A percentile compares a stretch with the other conserved stretches of the same genome.
Evolutionary conservation across 2,113 vertebrate species (phyloP).

Genomic region (Pontoporia blainvillei): DNA sequence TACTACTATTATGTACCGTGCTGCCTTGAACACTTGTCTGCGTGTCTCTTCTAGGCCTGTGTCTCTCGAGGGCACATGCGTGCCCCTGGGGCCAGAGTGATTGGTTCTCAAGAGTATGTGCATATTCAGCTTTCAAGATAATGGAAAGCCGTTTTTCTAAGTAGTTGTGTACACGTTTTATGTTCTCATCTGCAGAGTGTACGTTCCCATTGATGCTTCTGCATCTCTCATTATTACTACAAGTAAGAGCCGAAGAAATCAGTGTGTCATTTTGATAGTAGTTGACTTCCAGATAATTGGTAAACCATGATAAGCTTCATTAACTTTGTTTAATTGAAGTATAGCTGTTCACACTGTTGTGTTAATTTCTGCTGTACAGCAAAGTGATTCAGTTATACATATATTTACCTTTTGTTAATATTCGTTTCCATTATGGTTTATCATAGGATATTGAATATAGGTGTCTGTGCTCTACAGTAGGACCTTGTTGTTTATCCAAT

Average conservation of each 20-base stretch:
- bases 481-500: not conserved
- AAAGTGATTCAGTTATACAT: no score
- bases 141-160: not conserved
- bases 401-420: not conserved
- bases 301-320: not conserved
- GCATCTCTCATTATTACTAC: not conserved
- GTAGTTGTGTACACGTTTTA: not conserved
- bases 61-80: not conserved
- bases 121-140: not conserved
- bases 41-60: not conserved
- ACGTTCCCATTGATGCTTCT: not conserved
- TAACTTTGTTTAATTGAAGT: not conserved
- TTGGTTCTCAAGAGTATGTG: not conserved
- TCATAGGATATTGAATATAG: not conserved
- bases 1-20: fast-evolving
- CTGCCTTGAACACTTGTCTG: not conserved
- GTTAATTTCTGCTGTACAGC: no score
- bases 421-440: not conserved
- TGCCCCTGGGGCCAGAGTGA: not conserved
- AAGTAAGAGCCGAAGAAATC: not conserved
- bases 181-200: not conserved
- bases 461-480: not conserved
- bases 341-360: not conserved
- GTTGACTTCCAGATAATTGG: not conserved
- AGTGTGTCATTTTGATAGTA: not conserved